Evolutionary conservation across 2,797 vertebrate genomes (phyloP).

Genomic region (Sitta carolinensis): DNA sequence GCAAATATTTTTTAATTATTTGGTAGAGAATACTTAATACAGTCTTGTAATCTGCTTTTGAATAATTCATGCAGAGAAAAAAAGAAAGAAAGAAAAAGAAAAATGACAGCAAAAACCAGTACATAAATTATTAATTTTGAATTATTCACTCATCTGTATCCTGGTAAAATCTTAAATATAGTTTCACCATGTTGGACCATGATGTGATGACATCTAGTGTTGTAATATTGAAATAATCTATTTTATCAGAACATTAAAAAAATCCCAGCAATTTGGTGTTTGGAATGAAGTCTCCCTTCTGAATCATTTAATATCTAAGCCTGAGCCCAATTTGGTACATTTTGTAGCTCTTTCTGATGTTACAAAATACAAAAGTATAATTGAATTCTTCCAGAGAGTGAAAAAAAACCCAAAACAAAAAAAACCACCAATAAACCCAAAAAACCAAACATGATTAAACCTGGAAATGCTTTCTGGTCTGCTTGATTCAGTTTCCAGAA

Average conservation of each 20-base stretch:
- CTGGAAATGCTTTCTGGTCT: background rate
- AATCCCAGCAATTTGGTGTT: background rate
- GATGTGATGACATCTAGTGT: slow-evolving; percentile 70
- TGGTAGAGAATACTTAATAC: background rate
- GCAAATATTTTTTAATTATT: background rate
- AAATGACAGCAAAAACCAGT: background rate
- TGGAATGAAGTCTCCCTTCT: background rate
- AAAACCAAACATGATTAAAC: background rate
- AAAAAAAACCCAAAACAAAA: too few species aligned
- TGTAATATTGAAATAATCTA: slow-evolving; percentile 41
- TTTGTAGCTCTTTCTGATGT: background rate
- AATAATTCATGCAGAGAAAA: background rate
- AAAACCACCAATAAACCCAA: accelerated
- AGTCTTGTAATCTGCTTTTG: background rate
- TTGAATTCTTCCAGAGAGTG: background rate
- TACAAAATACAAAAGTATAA: background rate
- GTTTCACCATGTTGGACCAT: slow-evolving; percentile 46
- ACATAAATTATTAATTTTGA: slow-evolving; percentile 16
- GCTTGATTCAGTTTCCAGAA: background rate
- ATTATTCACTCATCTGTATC: background rate
- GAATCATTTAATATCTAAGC: background rate
- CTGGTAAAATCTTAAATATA: background rate
- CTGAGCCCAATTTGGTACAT: background rate
- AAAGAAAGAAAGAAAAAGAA: background rate
- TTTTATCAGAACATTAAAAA: background rate